These are phyloP conservation scores for Nasonia longicornis DNA, from an alignment of 1,140 invertebrate genomes.

Conservation along the genomic window DNA sequence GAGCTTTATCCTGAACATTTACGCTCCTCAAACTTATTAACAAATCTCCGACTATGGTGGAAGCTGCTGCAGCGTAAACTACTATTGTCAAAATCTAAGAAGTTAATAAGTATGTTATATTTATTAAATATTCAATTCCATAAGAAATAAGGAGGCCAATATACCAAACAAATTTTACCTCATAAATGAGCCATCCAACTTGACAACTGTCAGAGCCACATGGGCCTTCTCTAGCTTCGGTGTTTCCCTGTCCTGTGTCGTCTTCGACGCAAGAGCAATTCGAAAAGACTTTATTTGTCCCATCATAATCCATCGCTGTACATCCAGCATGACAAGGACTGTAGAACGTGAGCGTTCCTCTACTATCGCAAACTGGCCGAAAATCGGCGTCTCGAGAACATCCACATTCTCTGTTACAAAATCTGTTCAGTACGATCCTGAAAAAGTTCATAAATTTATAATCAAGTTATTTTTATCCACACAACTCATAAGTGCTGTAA, in stretches of 20 bases:
- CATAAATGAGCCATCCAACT: constrained; percentile 70
- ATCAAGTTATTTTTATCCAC: too few relatives aligned
- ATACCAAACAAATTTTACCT: constrained; percentile 56
- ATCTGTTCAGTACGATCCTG: constrained; percentile 60
- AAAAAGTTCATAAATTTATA: constrained; percentile 10
- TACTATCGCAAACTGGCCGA: constrained; percentile 75
- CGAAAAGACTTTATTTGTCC: constrained; percentile 66
- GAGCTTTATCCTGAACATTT: constrained; percentile 71
- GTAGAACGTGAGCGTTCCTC: constrained; percentile 72
- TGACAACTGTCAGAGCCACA: constrained; percentile 70
- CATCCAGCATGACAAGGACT: constrained; percentile 82
- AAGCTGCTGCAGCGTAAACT: constrained; percentile 57
- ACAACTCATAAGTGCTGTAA: background rate
- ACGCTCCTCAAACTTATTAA: constrained; percentile 72
- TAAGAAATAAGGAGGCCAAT: background rate
- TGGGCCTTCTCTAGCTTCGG: constrained; percentile 69
- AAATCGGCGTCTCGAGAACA: constrained; percentile 74
- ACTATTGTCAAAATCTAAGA: constrained; percentile 56
- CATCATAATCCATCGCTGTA: constrained; percentile 57
- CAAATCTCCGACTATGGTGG: constrained; percentile 70
- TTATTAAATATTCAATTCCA: background rate
- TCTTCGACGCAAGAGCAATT: constrained; percentile 70
- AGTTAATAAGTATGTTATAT: background rate
- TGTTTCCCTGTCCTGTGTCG: constrained; percentile 53
- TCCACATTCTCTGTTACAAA: constrained; percentile 74